Conservation (phyloP, 2,797 vertebrate genomes). For the Pristis pectinata region DNA sequence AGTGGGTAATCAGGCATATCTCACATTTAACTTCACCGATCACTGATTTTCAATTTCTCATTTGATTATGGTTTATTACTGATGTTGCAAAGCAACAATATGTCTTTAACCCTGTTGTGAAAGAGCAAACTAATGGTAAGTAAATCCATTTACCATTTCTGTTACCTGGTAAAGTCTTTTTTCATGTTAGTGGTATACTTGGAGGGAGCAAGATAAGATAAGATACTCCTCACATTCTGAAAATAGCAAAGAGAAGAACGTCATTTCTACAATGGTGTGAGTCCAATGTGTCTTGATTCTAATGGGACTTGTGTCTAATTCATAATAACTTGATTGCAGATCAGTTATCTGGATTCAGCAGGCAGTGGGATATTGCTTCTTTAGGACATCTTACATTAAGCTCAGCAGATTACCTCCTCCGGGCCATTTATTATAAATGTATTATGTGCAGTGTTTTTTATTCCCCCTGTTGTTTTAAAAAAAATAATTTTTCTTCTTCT, state of each 20-base stretch:
- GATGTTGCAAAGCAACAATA: neutral
- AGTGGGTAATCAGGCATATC: neutral
- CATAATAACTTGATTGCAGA: conserved; percentile 19
- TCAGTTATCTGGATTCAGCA: conserved; percentile 21
- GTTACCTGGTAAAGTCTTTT: neutral
- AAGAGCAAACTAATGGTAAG: neutral
- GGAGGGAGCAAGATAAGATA: no score
- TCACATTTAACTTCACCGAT: neutral
- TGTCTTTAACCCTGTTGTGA: neutral
- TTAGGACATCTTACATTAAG: conserved; percentile 3
- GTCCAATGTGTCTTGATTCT: neutral
- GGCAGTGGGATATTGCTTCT: conserved; percentile 6
- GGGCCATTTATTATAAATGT: conserved; percentile 16
- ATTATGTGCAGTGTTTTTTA: neutral
- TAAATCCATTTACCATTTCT: neutral
- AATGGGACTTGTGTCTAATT: neutral
- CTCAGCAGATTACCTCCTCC: neutral
- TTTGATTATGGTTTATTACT: neutral
- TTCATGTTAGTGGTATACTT: neutral
- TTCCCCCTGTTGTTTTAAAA: neutral
- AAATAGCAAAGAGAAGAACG: neutral
- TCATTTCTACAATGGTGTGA: neutral
- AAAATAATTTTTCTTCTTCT: neutral
- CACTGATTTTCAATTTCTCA: neutral
- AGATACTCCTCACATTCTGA: neutral